phyloP scores from a whole-genome alignment of 2,797 vertebrate genomes.

The Myotis planiceps region DNA sequence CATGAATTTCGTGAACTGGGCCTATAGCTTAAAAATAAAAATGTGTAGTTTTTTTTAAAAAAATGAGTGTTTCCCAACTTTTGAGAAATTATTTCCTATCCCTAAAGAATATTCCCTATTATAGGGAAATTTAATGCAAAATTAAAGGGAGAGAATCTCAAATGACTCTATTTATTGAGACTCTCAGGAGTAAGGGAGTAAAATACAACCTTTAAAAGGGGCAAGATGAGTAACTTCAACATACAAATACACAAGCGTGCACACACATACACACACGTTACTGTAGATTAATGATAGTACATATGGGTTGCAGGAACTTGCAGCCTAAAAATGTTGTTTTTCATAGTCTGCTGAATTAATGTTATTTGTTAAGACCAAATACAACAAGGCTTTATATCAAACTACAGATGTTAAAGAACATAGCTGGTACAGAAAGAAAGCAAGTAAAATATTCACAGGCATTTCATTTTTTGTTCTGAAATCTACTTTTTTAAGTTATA shows the following conservation, averaged over 20 bases:
- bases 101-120: neutral
- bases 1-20: no score
- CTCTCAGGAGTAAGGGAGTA: neutral
- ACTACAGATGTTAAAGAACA: constrained; percentile 49
- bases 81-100: neutral
- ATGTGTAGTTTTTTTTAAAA: neutral
- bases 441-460: constrained; percentile 61
- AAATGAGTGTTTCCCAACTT: neutral
- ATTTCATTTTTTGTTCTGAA: constrained; percentile 51
- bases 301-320: neutral
- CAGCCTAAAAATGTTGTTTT: constrained; percentile 25
- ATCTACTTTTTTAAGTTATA: constrained; percentile 8
- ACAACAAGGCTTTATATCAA: constrained; percentile 53
- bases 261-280: neutral
- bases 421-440: constrained; percentile 35
- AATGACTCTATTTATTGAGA: neutral
- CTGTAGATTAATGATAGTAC: constrained; percentile 33
- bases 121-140: neutral
- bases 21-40: constrained; percentile 43
- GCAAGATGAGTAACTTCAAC: neutral
- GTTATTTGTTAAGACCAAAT: constrained; percentile 58
- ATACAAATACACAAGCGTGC: neutral
- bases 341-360: constrained; percentile 57
- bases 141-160: neutral
- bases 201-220: constrained; percentile 55